Base-by-base conservation (phyloP, 2,888 invertebrate genomes). In the Pristionchus exspectatus region DNA sequence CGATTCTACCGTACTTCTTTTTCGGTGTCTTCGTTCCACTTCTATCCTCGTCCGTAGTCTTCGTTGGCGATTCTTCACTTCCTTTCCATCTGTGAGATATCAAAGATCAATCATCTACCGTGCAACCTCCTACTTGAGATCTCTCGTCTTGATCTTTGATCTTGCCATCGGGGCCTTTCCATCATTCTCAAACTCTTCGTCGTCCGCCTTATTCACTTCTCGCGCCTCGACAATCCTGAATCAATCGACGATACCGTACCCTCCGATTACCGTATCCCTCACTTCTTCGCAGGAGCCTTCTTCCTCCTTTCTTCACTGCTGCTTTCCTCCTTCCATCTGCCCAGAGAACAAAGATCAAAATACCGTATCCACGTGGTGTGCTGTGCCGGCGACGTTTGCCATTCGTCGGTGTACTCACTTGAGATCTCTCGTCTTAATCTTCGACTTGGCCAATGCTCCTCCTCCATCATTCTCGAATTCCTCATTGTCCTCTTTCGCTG, bases 381-480 rank as follows among this genome's bases (percentile, higher is more conserved):
- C 21, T 0, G 59, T 59, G 59, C 21, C 21, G 59, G 16, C 59
- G 59, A 59, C 24, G 59, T 59, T 21, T 59, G 12, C 21, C 59
- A 63, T 24, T 63, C 63, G 24, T 24, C 63, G 24, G 44, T 14
- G 2, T 27, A 18, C 30, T 33, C 38, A 85, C 84, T 59, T 85
- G 59, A 85, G 84, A 59, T 85, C 84, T 59, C 84, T 85, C 33
- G 56, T 56, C 50, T 85, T 85, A 10, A 85, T 85, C 59, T 59
- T 85, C 59, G 84, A 33, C 38, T 85, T 85, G 59, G 84, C 84
- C 84, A 85, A 12, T 21, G 27, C 21, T 30, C 63, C 63, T 85
- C 63, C 84, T 27, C 27, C n/a, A 24, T 50, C 84, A 59, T 85
- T 85, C 84, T 85, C 84, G 59, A 85, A 85, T 33, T 85, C 84